Conservation (phyloP, 2,113 vertebrate species). For the Takifugu flavidus region DNA sequence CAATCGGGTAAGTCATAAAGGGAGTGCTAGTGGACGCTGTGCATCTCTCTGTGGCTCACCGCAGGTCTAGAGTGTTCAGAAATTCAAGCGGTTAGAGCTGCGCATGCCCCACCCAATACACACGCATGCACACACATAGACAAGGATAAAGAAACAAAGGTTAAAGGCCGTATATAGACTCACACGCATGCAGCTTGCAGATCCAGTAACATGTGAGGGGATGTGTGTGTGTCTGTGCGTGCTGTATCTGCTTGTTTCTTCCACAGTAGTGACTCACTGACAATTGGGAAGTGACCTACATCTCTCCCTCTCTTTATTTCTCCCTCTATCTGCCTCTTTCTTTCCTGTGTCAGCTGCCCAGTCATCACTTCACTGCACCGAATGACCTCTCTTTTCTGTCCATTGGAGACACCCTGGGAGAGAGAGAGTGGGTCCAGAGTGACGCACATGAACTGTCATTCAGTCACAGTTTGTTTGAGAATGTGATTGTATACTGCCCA, state of each 20-base stretch:
- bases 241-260: constrained; percentile 33
- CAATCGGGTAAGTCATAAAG: constrained; percentile 20
- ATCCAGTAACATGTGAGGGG: constrained; percentile 20
- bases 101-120: no score
- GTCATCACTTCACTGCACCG: constrained; percentile 63
- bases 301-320: constrained; percentile 57
- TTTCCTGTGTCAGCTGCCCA: constrained; percentile 68
- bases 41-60: no score
- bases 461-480: constrained; percentile 59
- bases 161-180: constrained; percentile 42
- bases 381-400: constrained; percentile 56
- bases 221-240: constrained; percentile 12
- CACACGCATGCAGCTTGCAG: constrained; percentile 30
- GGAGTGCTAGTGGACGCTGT: constrained; percentile 14
- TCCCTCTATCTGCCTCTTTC: constrained; percentile 63
- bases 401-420: constrained; percentile 5
- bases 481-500: constrained; percentile 51
- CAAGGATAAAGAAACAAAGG: constrained; percentile 45
- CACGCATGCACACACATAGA: no score
- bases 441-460: constrained; percentile 10
- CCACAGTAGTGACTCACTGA: constrained; percentile 65
- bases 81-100: constrained; percentile 33
- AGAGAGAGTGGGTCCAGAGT: constrained; percentile 1
- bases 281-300: constrained; percentile 71
- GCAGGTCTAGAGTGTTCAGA: constrained; percentile 6